Conservation (phyloP, 2,888 invertebrate genomes). For the Phalangium opilio region DNA sequence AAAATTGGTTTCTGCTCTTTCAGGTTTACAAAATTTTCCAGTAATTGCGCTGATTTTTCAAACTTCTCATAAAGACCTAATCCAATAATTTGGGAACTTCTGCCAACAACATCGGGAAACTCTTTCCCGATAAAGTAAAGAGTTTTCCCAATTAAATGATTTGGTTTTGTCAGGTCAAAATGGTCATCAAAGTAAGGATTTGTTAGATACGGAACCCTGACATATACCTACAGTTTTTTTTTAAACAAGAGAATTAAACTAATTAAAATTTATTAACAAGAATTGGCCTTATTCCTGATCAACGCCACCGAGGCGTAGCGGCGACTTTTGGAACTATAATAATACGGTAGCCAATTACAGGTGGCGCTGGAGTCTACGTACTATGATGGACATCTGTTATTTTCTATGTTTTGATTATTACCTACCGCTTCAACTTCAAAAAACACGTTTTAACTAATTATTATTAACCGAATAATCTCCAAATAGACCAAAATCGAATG, state of each 20-base stretch:
- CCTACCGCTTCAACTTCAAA: too few relatives aligned
- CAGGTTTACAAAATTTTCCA: slow-evolving; percentile 6
- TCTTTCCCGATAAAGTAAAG: slow-evolving; percentile 33
- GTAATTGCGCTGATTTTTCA: slow-evolving; percentile 29
- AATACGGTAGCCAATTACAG: too few relatives aligned
- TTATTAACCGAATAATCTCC: too few relatives aligned
- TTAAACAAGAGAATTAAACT: too few relatives aligned
- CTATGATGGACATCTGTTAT: too few relatives aligned
- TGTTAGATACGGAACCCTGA: slow-evolving; percentile 59
- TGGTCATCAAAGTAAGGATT: slow-evolving; percentile 78
- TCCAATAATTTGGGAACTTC: slow-evolving; percentile 42
- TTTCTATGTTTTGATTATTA: too few relatives aligned
- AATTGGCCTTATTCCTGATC: too few relatives aligned
- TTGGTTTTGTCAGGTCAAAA: slow-evolving; percentile 60
- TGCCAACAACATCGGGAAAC: slow-evolving; percentile 21
- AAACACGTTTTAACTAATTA: too few relatives aligned
- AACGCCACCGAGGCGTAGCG: too few relatives aligned
- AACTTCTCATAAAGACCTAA: slow-evolving; percentile 50
- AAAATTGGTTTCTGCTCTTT: not conserved
- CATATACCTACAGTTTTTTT: slow-evolving; percentile 39
- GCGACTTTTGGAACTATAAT: too few relatives aligned
- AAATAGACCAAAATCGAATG: too few relatives aligned
- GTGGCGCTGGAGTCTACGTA: too few relatives aligned
- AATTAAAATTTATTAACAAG: slow-evolving; percentile 2
- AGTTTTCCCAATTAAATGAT: slow-evolving; percentile 65